Evolutionary conservation across 2,888 invertebrate species (phyloP).

Genomic region (Stegana nigrithorax): DNA sequence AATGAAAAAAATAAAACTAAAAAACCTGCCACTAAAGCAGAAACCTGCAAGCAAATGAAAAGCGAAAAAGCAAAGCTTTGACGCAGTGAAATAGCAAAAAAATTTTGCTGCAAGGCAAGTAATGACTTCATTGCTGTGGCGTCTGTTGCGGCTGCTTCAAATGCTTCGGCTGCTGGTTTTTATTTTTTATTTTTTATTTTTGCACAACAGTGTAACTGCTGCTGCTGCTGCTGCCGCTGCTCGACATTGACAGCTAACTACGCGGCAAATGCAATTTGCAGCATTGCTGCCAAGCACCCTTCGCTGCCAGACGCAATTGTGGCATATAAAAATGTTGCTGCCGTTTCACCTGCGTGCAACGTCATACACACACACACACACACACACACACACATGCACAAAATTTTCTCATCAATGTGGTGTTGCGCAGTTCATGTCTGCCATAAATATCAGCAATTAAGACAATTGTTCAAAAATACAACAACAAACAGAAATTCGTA

Average conservation of each 20-base stretch:
- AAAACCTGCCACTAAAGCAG: slow-evolving; percentile 9
- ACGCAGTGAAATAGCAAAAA: neutral
- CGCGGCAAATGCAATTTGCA: slow-evolving; percentile 45
- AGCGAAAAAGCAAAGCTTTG: neutral
- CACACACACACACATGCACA: neutral
- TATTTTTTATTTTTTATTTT: too few species aligned
- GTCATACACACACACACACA: neutral
- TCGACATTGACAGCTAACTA: slow-evolving; percentile 43
- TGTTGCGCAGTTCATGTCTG: too few species aligned
- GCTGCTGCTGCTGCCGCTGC: neutral
- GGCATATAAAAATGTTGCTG: too few species aligned
- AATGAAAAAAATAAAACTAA: slow-evolving; percentile 16
- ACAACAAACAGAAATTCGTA: too few species aligned
- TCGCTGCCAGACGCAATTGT: slow-evolving; percentile 20
- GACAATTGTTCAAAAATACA: too few species aligned
- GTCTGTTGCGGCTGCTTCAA: slow-evolving; percentile 1
- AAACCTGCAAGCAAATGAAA: neutral
- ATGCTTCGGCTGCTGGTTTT: too few species aligned
- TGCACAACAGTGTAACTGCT: slow-evolving; percentile 22
- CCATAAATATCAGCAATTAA: too few species aligned
- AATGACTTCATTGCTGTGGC: slow-evolving; percentile 20
- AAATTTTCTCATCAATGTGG: too few species aligned
- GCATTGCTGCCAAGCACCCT: slow-evolving; percentile 26
- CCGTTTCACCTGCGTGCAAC: too few species aligned
- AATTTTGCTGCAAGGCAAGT: neutral